Percentiles rank a stretch among this genome's conserved stretches.
These are phyloP conservation scores for Drosophila murphyi DNA, from an alignment of 1,140 invertebrate species.

Conservation along the genomic window DNA sequence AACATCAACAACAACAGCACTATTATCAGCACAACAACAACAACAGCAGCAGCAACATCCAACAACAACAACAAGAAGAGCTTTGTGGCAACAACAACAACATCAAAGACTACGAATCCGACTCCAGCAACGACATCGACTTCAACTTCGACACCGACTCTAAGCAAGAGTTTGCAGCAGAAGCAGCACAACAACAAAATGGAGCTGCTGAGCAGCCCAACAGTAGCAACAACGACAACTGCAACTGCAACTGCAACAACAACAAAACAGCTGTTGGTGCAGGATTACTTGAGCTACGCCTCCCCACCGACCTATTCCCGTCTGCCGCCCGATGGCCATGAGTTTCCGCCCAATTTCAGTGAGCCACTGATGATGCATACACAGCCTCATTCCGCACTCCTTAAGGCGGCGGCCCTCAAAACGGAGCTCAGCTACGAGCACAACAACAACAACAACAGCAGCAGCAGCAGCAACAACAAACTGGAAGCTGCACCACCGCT, in stretches of 20 bases:
- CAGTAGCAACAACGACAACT: conserved; percentile 40
- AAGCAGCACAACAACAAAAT: conserved; percentile 63
- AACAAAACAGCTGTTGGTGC: conserved; percentile 72
- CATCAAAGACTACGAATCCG: conserved; percentile 17
- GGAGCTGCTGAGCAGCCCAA: conserved; percentile 76
- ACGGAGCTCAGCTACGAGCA: conserved; percentile 40
- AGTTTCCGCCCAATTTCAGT: conserved; percentile 91
- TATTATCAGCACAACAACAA: background rate
- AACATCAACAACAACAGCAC: conserved; percentile 27
- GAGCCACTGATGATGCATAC: conserved; percentile 86
- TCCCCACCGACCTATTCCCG: conserved; percentile 86
- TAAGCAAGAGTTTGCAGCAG: conserved; percentile 17
- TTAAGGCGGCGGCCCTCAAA: conserved; percentile 40
- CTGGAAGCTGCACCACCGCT: conserved; percentile 63
- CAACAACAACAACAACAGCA: conserved; percentile 51
- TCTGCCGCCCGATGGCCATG: conserved; percentile 94
- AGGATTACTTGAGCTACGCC: conserved; percentile 79
- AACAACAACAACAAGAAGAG: conserved; percentile 29
- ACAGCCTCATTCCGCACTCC: conserved; percentile 25
- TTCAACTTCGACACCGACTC: conserved; percentile 9
- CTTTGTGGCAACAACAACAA: conserved; percentile 8
- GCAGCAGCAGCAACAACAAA: conserved; percentile 55
- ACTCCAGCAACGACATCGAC: conserved; percentile 21
- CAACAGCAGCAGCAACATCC: conserved; percentile 10
- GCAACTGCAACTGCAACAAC: conserved; percentile 27